Base-by-base conservation (phyloP, 2,113 vertebrate species). In the Mustelus asterias region DNA sequence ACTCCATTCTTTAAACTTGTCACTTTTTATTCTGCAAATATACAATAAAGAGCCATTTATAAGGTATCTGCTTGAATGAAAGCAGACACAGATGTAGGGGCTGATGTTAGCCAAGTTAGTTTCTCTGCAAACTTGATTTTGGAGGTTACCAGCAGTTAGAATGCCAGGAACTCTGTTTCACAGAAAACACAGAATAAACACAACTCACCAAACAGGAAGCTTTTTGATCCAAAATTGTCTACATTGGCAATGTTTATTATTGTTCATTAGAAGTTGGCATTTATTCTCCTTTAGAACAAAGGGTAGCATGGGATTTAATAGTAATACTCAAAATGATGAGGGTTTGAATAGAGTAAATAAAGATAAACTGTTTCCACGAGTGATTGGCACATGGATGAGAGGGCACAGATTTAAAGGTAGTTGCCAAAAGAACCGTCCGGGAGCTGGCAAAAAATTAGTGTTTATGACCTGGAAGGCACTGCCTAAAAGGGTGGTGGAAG, bases 111-210 rank as follows among this genome's bases (percentile, higher is more conserved):
- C 89, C 89, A 92, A 92, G 89, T 33, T 37, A 65, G 60, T 92
- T 92, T 60, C 20, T 65, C 58, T 90, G 88, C 54, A 90, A 58
- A 60, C 29, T 92, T 92, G 89, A 92, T 65, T 92, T 92, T 92
- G 89, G 37, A 83, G 37, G 37, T 16, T 37, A 37, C 89, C 48
- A 92, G 89, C 60, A 65, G 60, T 92, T 92, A 37, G 33, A 93
- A 93, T 93, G 89, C 89, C 33, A 93, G 60, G 89, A 65, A 93
- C 33, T 37, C 26, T 33, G 58, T 90, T 60, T 63, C 88, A 60
- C 88, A 89, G 86, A 58, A 26, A 89, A 89, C 48, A 58, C 58
- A 93, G 63, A 41, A 65, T 93, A 93, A 93, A 93, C 60, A 67
- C 54, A 90, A 93, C 60, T 18, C 58, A 92, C 58, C 33, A 63